Evolutionary conservation across 2,113 vertebrate species (phyloP), one percentile per base, ranked within the genome.

Genomic region (Euleptes europaea): DNA sequence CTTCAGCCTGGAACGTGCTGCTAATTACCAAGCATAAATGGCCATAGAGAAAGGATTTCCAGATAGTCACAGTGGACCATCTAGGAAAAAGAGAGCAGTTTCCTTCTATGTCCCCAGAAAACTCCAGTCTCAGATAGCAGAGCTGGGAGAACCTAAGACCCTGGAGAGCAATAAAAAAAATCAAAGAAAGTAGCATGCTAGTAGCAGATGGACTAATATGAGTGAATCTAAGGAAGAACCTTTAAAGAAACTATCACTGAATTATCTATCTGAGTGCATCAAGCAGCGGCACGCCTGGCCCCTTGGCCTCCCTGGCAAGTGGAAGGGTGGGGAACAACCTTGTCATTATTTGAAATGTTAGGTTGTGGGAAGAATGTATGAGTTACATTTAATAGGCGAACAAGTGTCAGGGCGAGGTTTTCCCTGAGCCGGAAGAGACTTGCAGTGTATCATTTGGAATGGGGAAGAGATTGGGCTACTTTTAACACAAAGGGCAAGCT

Each of bases 41-140:
- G n/a, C n/a, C n/a, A n/a, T n/a, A 47, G 44, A 47, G 15, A 69
- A 69, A n/a, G 65, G 73, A 66, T 15, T 38, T n/a, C 4, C 8
- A 0, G 38, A 0, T 31, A 21, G 42, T 76, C 54, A 33, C 70
- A 42, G 0, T 1, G 19, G 72, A 66, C 54, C 65, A 26, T 21
- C 54, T 60, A n/a, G 12, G 35, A 17, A 72, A 40, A n/a, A 49
- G 1, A 4, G 21, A 42, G 10, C 4, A 4, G 1, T 7, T 1
- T 47, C 23, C 70, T 31, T 21, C 35, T 7, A 13, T 19, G 26
- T 11, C 28, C 33, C 21, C n/a, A 33, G 23, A 44, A 9, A 44
- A 9, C 44, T 44, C 44, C 44, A 44, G 15, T 5, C 5, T 49
- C 12, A 47, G 23, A 12, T 75, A 47, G 28, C 28, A n/a, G 28